Evolutionary conservation across 2,888 invertebrate species (phyloP).

Genomic region (Crocallis elinguaria): DNA sequence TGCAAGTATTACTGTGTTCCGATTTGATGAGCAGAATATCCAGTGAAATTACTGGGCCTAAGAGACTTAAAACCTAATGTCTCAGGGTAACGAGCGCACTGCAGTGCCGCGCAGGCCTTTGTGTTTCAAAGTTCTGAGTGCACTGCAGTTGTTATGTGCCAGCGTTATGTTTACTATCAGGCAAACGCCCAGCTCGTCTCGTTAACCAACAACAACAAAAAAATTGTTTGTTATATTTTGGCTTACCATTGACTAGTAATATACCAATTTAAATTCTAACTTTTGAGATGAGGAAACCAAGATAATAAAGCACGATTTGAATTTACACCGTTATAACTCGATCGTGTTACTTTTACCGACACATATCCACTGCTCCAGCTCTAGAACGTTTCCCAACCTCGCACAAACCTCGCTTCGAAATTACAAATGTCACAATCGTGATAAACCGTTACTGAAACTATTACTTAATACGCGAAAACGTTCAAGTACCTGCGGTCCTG

Average conservation of each 20-base stretch:
- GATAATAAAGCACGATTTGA: conserved; percentile 29
- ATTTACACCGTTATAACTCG: background rate
- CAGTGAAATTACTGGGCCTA: no score
- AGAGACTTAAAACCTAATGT: no score
- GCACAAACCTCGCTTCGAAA: conserved; percentile 21
- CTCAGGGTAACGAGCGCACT: no score
- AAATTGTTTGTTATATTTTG: background rate
- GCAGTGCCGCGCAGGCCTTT: no score
- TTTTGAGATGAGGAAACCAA: conserved; percentile 7
- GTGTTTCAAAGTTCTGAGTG: no score
- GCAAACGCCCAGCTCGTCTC: no score
- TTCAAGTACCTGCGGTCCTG: background rate
- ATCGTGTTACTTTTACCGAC: conserved; percentile 7
- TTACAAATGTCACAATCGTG: conserved; percentile 38
- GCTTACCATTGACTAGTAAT: background rate
- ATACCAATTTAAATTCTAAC: background rate
- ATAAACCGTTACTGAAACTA: conserved; percentile 23
- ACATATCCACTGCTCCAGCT: conserved; percentile 15
- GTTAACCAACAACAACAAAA: background rate
- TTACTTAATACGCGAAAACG: conserved; percentile 1
- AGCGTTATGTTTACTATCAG: no score
- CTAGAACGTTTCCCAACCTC: conserved; percentile 16
- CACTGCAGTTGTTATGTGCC: no score
- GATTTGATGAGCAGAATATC: no score
- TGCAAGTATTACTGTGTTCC: no score